Conservation (phyloP, 2,797 vertebrate genomes). For the Ceryle rudis region DNA sequence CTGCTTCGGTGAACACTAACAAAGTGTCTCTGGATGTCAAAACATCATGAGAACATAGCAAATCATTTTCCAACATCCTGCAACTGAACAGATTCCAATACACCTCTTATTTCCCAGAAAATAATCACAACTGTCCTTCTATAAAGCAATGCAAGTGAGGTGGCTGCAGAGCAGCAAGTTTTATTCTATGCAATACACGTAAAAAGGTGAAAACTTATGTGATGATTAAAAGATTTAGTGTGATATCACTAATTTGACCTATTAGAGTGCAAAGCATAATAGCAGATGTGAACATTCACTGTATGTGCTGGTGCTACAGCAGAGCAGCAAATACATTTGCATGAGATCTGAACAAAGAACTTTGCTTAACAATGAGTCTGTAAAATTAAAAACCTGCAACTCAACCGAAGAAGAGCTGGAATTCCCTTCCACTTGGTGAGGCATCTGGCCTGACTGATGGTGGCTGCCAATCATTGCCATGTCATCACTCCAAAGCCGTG, state of each 20-base stretch:
- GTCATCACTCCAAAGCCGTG: conserved; percentile 28
- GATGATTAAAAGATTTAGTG: not conserved
- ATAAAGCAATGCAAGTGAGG: not conserved
- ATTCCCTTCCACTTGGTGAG: conserved; percentile 1
- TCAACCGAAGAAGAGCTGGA: not conserved
- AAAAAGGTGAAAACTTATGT: not conserved
- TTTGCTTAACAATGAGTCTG: not conserved
- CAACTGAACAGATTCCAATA: not conserved
- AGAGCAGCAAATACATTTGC: not conserved
- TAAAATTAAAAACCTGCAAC: conserved; percentile 2
- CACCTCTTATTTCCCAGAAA: not conserved
- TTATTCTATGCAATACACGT: not conserved
- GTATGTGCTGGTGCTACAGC: not conserved
- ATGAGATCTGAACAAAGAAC: not conserved
- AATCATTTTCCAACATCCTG: not conserved
- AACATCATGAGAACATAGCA: not conserved
- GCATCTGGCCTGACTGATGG: not conserved
- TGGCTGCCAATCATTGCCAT: conserved; percentile 16
- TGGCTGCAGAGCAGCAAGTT: not conserved
- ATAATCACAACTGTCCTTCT: not conserved
- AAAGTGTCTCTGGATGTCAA: not conserved
- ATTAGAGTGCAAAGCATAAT: not conserved
- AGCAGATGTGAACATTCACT: not conserved
- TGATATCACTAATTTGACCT: not conserved
- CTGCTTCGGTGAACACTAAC: not conserved